Conservation (phyloP, 2,888 invertebrate species). For the Troilus luridus region DNA sequence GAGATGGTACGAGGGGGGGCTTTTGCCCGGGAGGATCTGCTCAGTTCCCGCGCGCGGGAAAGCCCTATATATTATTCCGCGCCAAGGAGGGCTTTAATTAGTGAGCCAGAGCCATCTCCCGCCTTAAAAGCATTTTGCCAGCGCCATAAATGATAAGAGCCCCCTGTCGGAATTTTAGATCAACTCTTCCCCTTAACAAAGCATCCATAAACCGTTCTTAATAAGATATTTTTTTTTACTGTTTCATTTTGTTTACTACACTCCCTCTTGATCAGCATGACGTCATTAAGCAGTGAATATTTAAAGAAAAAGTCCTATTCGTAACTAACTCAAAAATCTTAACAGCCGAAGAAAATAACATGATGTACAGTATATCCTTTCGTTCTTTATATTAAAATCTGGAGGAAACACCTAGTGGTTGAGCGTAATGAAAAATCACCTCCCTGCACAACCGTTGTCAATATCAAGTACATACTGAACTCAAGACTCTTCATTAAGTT, state of each 20-base stretch:
- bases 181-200: conserved; percentile 19
- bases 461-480: too few relatives aligned
- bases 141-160: conserved; percentile 39
- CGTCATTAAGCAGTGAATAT: not conserved
- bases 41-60: not conserved
- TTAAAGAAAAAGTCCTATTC: not conserved
- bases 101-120: conserved; percentile 36
- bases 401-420: too few relatives aligned
- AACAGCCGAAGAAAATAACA: too few relatives aligned
- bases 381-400: too few relatives aligned
- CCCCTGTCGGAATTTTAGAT: conserved; percentile 30
- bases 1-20: not conserved
- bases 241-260: not conserved
- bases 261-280: not conserved
- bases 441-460: too few relatives aligned
- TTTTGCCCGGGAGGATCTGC: not conserved
- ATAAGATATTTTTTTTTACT: not conserved
- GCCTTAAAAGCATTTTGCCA: conserved; percentile 43
- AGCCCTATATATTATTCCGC: conserved; percentile 36
- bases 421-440: too few relatives aligned
- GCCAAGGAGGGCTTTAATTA: conserved; percentile 29
- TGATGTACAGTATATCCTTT: too few relatives aligned
- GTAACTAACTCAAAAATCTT: not conserved
- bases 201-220: not conserved
- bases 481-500: too few relatives aligned